Evolutionary conservation across 1,140 invertebrate species (phyloP), one percentile per base, ranked within the genome.

Genomic region (Eumeta japonica): DNA sequence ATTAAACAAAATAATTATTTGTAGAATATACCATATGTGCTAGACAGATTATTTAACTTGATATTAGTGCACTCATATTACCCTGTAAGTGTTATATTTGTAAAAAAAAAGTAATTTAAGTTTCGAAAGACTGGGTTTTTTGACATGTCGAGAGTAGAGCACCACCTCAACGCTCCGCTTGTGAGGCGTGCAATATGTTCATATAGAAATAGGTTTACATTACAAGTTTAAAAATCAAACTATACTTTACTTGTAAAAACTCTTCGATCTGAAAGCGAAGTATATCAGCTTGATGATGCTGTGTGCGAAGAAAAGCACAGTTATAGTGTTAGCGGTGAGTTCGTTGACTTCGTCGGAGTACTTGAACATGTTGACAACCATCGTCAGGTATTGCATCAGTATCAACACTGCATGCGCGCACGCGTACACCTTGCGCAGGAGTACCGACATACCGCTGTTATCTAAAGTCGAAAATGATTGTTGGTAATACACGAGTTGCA

Each of bases 311-410:
- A 90, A 90, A 3, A 90, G 76, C 2, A 87, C 79, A 0, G 88
- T 91, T 20, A 91, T 88, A 11, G 88, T 89, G 43, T 89, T 89
- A 1, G 86, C 86, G 0, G 87, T 87, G 29, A 90, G 66, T 59
- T 89, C 85, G 55, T 89, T 88, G 0, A 88, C 85, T 49, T 89
- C 86, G n/a, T 83, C 84, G 2, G 82, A 79, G 57, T 89, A 83
- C 15, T 81, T 29, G 0, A 83, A 77, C 67, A 89, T 74, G 55
- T 89, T 90, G 12, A 81, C 75, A 9, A 78, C 78, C 46, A 86
- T 82, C 3, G 81, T 79, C 13, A 72, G 57, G 48, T 81, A 86
- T 62, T 89, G 84, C 1, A 83, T 19, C 1, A 86, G 39, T n/a
- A 88, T 66, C 11, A 88, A 39, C 1, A 85, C 27, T 2, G 87